These are phyloP conservation scores for Plutomurus gul DNA, from an alignment of 1,140 invertebrate genomes.

Conservation along the genomic window DNA sequence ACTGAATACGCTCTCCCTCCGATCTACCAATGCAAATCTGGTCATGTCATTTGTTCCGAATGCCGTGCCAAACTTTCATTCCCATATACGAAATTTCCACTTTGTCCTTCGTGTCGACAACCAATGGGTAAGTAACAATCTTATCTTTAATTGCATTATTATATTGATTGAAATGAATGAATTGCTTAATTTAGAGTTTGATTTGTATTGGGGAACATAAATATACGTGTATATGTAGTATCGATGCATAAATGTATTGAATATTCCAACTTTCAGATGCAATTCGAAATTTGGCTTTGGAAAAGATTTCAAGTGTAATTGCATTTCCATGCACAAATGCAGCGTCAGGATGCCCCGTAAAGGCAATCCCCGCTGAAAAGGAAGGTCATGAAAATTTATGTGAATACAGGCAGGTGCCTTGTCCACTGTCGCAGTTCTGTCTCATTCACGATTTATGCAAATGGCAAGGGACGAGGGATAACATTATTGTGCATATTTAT, in stretches of 20 bases:
- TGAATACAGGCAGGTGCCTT: too few species aligned
- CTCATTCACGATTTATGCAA: neutral
- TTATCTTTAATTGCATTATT: too few species aligned
- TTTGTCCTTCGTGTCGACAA: conserved; percentile 96
- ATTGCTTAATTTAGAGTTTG: too few species aligned
- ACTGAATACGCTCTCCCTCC: conserved; percentile 99
- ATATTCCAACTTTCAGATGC: neutral
- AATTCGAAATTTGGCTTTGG: neutral
- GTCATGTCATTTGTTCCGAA: conserved; percentile 87
- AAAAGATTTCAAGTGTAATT: neutral
- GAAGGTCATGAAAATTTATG: neutral
- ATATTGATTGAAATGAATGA: too few species aligned
- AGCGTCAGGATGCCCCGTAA: neutral
- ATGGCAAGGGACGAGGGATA: neutral
- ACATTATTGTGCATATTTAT: neutral
- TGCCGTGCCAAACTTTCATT: conserved; percentile 95
- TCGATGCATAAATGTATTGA: too few species aligned
- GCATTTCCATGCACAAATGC: neutral
- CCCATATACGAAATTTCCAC: too few species aligned
- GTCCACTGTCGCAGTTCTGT: neutral
- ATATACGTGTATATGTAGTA: too few species aligned
- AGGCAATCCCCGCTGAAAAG: neutral
- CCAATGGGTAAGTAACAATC: conserved; percentile 77
- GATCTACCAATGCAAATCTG: conserved; percentile 85
- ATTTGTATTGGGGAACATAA: too few species aligned